These are phyloP conservation scores for Samia ricini DNA, from an alignment of 1,140 invertebrate species.

Conservation along the genomic window DNA sequence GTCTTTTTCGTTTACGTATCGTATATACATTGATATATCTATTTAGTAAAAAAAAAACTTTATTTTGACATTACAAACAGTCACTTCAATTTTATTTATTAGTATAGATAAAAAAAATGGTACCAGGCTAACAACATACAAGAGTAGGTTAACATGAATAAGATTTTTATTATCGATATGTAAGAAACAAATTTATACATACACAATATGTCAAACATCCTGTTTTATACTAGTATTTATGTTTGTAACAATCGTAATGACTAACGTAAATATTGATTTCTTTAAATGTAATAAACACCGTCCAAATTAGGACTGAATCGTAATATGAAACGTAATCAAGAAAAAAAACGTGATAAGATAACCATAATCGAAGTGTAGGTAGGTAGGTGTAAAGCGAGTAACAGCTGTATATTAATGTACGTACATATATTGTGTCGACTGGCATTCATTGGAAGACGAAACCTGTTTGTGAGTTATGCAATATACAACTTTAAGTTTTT, in stretches of 20 bases:
- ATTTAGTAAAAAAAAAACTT: too few species aligned
- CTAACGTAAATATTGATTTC: constrained; percentile 13
- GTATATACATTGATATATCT: too few species aligned
- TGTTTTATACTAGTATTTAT: constrained; percentile 6
- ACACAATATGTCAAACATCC: constrained; percentile 6
- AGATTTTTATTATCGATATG: constrained; percentile 9
- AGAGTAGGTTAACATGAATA: neutral
- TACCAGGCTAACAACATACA: neutral
- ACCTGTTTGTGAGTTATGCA: constrained; percentile 70
- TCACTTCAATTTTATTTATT: too few species aligned
- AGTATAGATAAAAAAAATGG: constrained; percentile 1
- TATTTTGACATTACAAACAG: too few species aligned
- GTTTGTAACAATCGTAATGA: constrained; percentile 4
- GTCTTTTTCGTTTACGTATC: too few species aligned
- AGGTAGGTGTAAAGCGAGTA: constrained; percentile 49
- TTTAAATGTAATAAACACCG: constrained; percentile 11
- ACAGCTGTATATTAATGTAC: constrained; percentile 52
- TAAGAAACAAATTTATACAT: constrained; percentile 6
- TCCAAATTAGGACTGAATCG: constrained; percentile 1
- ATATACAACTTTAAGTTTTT: constrained; percentile 54
- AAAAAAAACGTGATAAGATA: neutral
- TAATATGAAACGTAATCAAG: neutral
- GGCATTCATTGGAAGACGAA: constrained; percentile 62
- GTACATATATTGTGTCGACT: constrained; percentile 52
- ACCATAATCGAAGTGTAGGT: constrained; percentile 33